Conservation (phyloP, 2,888 invertebrate genomes). For the Anoplius nigerrimus region DNA sequence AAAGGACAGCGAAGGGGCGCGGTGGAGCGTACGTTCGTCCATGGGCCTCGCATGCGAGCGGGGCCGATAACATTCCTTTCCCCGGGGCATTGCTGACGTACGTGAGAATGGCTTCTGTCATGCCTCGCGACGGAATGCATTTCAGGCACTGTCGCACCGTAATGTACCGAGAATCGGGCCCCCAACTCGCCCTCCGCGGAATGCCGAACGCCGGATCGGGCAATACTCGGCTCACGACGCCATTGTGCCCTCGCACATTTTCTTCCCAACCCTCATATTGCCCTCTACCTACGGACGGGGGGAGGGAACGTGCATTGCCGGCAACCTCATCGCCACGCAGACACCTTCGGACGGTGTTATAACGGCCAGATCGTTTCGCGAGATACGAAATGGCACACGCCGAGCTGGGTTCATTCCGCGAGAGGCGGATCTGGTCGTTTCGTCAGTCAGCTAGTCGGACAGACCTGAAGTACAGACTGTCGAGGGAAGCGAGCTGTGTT, state of each 20-base stretch:
- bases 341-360: too few species aligned
- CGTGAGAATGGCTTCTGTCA: conserved; percentile 38
- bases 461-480: too few species aligned
- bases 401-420: conserved; percentile 30
- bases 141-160: conserved; percentile 48
- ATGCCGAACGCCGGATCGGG: neutral
- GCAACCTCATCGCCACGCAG: too few species aligned
- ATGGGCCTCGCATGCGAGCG: neutral
- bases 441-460: conserved; percentile 6
- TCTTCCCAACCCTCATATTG: neutral
- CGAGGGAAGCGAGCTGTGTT: too few species aligned
- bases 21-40: neutral
- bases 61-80: conserved; percentile 13
- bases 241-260: neutral
- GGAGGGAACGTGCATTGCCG: too few species aligned
- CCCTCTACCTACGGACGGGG: too few species aligned
- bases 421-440: conserved; percentile 40
- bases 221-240: neutral
- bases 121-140: conserved; percentile 47
- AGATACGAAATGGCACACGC: conserved; percentile 46
- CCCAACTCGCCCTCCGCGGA: conserved; percentile 22
- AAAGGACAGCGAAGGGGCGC: neutral
- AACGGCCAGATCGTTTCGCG: conserved; percentile 36
- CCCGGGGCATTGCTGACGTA: conserved; percentile 34
- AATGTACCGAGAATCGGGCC: conserved; percentile 59